Evolutionary conservation across 2,797 vertebrate genomes (phyloP).

Genomic region (Acanthurus leucopareius): DNA sequence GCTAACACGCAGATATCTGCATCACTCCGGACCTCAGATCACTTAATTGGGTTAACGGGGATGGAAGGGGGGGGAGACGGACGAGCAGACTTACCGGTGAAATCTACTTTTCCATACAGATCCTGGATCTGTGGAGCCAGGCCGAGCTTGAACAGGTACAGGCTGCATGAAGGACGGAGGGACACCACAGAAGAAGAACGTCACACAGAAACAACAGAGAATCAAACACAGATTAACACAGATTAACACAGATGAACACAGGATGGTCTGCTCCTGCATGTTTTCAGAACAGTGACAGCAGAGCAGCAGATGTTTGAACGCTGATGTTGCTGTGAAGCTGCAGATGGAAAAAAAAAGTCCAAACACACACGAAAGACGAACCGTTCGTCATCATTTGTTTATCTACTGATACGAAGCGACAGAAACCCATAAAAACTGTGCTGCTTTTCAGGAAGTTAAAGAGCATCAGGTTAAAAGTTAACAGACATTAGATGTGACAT

Average conservation of each 20-base stretch:
- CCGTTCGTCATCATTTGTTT: background rate
- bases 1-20: background rate
- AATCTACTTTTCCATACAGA: conserved; percentile 98
- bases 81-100: conserved; percentile 90
- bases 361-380: background rate
- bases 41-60: conserved; percentile 12
- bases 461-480: background rate
- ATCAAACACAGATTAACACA: background rate
- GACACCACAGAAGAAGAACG: background rate
- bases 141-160: conserved; percentile 98
- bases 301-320: conserved; percentile 1
- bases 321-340: background rate
- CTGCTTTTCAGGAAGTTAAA: background rate
- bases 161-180: conserved; percentile 77
- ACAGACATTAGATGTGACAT: too few relatives aligned
- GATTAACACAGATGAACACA: too few relatives aligned
- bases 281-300: background rate
- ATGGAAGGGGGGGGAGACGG: conserved; percentile 17
- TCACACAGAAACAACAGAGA: background rate
- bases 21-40: background rate
- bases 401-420: too few relatives aligned
- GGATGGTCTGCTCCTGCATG: background rate
- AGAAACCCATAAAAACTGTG: background rate
- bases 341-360: background rate
- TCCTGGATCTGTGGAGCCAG: conserved; percentile 98